These are phyloP conservation scores for Microchrysa polita DNA, from an alignment of 2,888 invertebrate species.

Conservation along the genomic window DNA sequence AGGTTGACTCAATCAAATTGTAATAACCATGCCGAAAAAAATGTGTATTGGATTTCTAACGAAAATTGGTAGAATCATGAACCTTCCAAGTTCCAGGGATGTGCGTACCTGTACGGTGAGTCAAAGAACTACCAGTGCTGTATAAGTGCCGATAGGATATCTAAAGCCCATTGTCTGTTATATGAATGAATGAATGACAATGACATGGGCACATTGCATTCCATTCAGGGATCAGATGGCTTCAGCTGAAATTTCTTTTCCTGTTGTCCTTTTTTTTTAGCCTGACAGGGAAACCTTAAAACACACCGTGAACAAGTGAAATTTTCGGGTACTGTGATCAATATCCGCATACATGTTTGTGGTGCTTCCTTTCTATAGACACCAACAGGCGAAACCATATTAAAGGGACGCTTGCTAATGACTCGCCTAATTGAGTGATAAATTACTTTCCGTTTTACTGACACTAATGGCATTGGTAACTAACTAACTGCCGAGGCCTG, in stretches of 20 bases:
- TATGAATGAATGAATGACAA: not conserved
- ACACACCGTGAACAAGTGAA: not conserved
- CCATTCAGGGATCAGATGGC: not conserved
- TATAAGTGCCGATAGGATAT: too few relatives aligned
- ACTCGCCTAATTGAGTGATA: constrained; percentile 26
- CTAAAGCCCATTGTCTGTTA: too few relatives aligned
- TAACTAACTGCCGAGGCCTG: not conserved
- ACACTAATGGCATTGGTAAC: constrained; percentile 18
- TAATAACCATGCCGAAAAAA: not conserved
- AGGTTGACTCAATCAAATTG: constrained; percentile 1
- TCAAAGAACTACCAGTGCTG: too few relatives aligned
- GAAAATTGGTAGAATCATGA: not conserved
- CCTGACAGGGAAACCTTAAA: not conserved
- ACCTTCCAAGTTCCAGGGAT: not conserved
- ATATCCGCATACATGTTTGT: not conserved
- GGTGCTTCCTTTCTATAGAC: too few relatives aligned
- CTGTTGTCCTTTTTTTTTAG: not conserved
- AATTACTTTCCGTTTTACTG: constrained; percentile 30
- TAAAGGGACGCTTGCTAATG: constrained; percentile 20
- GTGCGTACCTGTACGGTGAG: too few relatives aligned
- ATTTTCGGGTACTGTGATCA: not conserved
- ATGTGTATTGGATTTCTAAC: not conserved
- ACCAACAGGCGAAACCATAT: too few relatives aligned
- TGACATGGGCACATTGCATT: constrained; percentile 6
- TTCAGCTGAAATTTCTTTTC: not conserved